Percentiles rank a stretch among this genome's conserved stretches.
These are phyloP conservation scores for Anthoscopus minutus DNA, from an alignment of 2,113 vertebrate species.

Conservation along the genomic window DNA sequence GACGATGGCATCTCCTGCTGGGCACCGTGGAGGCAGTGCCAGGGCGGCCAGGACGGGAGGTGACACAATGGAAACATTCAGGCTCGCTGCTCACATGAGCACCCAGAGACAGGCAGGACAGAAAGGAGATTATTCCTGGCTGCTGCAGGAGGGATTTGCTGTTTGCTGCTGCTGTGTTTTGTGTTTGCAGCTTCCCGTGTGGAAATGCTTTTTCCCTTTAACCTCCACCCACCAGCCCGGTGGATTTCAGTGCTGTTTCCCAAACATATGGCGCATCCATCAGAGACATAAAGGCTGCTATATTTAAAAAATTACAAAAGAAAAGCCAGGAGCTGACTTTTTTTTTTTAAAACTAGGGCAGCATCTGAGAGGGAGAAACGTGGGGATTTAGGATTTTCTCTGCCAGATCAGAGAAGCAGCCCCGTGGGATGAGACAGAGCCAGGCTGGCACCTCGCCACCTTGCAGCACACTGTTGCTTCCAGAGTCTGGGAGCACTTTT, in stretches of 20 bases:
- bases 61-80: conserved; percentile 42
- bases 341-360: conserved; percentile 33
- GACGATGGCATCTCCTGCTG: background rate
- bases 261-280: conserved; percentile 43
- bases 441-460: background rate
- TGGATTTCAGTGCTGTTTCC: background rate
- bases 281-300: conserved; percentile 14
- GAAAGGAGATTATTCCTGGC: conserved; percentile 36
- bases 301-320: conserved; percentile 55
- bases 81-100: background rate
- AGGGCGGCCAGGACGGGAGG: background rate
- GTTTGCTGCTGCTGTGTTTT: conserved; percentile 23
- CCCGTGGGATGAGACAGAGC: background rate
- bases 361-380: background rate
- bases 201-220: conserved; percentile 26
- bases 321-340: conserved; percentile 3
- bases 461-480: conserved; percentile 26
- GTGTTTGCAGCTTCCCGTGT: conserved; percentile 8
- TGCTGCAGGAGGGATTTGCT: conserved; percentile 26
- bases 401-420: background rate
- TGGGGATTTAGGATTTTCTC: conserved; percentile 34
- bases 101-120: background rate
- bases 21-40: background rate
- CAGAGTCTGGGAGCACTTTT: background rate
- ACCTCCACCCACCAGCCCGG: conserved; percentile 14